Conservation (phyloP, 2,888 invertebrate genomes). For the Phorcus lineatus region DNA sequence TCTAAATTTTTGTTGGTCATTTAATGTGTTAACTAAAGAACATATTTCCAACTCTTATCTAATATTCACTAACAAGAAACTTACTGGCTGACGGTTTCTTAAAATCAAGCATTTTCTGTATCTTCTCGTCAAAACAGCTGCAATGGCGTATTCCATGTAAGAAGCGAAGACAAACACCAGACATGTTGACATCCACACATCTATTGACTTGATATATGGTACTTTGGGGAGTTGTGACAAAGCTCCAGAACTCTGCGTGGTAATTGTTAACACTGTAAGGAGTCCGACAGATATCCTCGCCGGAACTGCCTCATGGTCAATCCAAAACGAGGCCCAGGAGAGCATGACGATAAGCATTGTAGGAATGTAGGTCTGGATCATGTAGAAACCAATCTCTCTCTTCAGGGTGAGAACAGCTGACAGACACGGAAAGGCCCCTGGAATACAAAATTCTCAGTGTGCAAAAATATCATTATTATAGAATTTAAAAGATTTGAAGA, state of each 20-base stretch:
- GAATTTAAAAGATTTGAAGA: too few relatives aligned
- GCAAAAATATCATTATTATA: too few relatives aligned
- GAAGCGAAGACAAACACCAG: conserved; percentile 29
- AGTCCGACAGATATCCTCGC: conserved; percentile 55
- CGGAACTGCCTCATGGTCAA: conserved; percentile 53
- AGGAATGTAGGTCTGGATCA: conserved; percentile 48
- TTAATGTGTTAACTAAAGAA: too few relatives aligned
- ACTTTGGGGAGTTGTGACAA: conserved; percentile 45
- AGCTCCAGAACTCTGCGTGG: conserved; percentile 53
- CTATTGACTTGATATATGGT: conserved; percentile 44
- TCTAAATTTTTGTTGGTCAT: too few relatives aligned
- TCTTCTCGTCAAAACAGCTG: neutral
- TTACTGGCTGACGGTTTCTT: neutral
- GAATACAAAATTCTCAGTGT: too few relatives aligned
- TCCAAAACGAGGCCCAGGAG: conserved; percentile 55
- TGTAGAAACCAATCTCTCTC: conserved; percentile 43
- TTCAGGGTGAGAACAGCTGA: conserved; percentile 38
- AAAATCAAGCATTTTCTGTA: conserved; percentile 8
- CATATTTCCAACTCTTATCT: too few relatives aligned
- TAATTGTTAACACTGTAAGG: conserved; percentile 58
- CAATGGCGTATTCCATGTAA: conserved; percentile 27
- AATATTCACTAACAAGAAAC: neutral
- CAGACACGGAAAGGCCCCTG: conserved; percentile 37
- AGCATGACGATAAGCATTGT: conserved; percentile 49
- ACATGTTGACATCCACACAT: conserved; percentile 30